phyloP scores from a whole-genome alignment of 2,113 vertebrate species.

The Miniopterus natalensis region DNA sequence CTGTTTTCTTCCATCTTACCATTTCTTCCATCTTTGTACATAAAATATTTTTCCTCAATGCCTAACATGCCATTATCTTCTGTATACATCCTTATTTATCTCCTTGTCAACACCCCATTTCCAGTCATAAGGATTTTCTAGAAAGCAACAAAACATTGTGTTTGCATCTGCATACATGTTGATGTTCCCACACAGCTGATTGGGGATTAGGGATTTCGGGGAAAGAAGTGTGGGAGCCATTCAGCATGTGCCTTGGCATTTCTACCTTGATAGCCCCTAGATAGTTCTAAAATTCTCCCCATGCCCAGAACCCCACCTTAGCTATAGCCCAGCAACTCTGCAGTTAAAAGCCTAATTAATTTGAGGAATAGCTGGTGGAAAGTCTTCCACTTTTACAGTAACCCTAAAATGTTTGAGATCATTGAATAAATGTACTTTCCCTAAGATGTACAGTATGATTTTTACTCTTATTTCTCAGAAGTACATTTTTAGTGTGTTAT shows the following conservation, averaged over 20 bases:
- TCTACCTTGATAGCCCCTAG: background rate
- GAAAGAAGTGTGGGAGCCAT: background rate
- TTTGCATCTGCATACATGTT: background rate
- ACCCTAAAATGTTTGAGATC: background rate
- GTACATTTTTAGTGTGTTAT: background rate
- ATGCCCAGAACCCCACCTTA: background rate
- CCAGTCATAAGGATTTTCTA: background rate
- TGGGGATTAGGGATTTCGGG: background rate
- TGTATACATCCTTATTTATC: background rate
- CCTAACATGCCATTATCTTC: constrained; percentile 21
- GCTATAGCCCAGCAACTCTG: background rate
- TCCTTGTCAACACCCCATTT: background rate
- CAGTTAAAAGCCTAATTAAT: background rate
- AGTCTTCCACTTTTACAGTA: background rate
- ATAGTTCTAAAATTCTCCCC: background rate
- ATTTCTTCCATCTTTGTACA: background rate
- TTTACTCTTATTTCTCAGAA: background rate
- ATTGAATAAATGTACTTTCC: background rate
- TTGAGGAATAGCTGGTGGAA: background rate
- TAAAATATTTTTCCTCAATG: background rate
- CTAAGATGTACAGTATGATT: background rate
- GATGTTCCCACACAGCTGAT: background rate
- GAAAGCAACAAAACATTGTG: background rate
- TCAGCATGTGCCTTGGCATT: background rate
- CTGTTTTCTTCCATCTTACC: background rate